Base-by-base conservation (phyloP, 2,113 vertebrate genomes). In the Puntigrus tetrazona region DNA sequence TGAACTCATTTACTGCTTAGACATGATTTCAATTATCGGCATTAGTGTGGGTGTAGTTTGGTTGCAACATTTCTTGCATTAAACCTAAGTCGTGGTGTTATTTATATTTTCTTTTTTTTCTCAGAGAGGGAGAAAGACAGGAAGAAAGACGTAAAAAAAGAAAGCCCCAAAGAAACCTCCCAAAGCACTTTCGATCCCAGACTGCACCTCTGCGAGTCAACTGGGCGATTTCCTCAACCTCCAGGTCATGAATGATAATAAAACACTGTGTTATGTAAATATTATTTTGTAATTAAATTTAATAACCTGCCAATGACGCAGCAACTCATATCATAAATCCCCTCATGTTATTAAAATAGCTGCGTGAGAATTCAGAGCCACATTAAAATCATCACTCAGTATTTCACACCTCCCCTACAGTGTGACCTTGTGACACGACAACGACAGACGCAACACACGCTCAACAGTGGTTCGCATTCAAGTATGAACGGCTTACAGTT, bases 221-320 rank as follows among this genome's bases (percentile, higher is more conserved):
- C 76, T 83, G 61, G 57, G 76, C 16, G 57, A 7, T 43, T 82
- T 67, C 83, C 61, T 52, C 34, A 50, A 69, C 52, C 78, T 29
- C 47, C 59, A 84, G 36, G 59, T 31, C 55, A 82, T 85, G 43
- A 86, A 88, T 81, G 82, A 85, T 86, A 85, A 89, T 85, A 82
- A 86, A 86, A 87, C 70, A 81, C 84, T 81, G 88, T 81, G 88
- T 83, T 86, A 83, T 80, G 78, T 85, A 91, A 92, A 89, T 88
- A 88, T 87, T 81, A 87, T 84, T 90, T 89, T 72, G 81, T 80
- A 88, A 87, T 88, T 88, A 86, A 59, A 82, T 84, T 85, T 63
- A 86, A 81, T 87, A 89, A 74, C 79, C 81, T 87, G 79, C 61
- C 87, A 88, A 50, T 87, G 86, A 90, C 63, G 55, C 76, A 70